These are phyloP conservation scores for Gryllus bimaculatus DNA, from an alignment of 1,140 invertebrate genomes.

Conservation along the genomic window DNA sequence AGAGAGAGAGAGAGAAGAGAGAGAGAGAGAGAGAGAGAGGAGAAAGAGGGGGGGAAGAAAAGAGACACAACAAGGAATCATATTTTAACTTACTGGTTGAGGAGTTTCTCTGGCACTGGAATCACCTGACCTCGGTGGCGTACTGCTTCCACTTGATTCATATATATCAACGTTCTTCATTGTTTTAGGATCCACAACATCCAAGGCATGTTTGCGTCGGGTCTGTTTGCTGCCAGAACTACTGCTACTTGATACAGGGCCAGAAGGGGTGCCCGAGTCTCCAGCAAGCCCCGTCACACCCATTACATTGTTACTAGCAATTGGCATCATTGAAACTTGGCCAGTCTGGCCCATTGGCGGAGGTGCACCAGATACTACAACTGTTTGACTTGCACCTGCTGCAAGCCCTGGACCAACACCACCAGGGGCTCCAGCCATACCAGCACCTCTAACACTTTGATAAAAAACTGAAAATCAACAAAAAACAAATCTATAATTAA, in stretches of 20 bases:
- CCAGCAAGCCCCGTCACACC: conserved; percentile 5
- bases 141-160: conserved; percentile 25
- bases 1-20: too few relatives aligned
- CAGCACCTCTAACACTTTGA: background rate
- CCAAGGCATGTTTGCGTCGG: conserved; percentile 30
- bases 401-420: conserved; percentile 6
- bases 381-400: background rate
- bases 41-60: too few relatives aligned
- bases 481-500: background rate
- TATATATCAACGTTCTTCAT: conserved; percentile 35
- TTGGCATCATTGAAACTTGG: conserved; percentile 12
- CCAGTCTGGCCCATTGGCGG: conserved; percentile 16
- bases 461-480: conserved; percentile 7
- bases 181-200: conserved; percentile 35
- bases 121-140: conserved; percentile 25
- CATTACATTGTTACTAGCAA: conserved; percentile 2
- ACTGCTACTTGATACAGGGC: conserved; percentile 19
- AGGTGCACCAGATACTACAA: conserved; percentile 14
- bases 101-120: conserved; percentile 31
- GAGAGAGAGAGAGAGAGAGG: too few relatives aligned
- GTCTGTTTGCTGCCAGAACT: conserved; percentile 27
- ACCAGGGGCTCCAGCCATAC: conserved; percentile 14
- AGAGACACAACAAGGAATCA: background rate
- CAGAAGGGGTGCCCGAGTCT: background rate
- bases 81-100: conserved; percentile 29